phyloP scores from a whole-genome alignment of 2,888 invertebrate species.

The Cyrtodaria siliqua region DNA sequence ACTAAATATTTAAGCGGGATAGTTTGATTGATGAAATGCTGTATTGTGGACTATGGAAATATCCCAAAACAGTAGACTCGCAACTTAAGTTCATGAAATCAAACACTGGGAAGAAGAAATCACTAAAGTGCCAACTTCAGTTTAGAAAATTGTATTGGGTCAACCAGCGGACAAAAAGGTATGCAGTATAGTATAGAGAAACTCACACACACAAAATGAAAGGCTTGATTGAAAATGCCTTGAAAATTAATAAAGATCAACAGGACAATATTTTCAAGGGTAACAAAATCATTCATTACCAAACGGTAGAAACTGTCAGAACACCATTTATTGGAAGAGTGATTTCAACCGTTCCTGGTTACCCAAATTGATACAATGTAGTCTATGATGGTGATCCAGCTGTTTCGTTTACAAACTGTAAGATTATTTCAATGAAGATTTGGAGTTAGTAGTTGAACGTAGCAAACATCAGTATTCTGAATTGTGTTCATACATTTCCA shows the following conservation, averaged over 20 bases:
- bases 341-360: too few species aligned
- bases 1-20: slow-evolving; percentile 13
- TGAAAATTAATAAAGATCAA: too few species aligned
- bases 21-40: slow-evolving; percentile 16
- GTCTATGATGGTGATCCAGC: too few species aligned
- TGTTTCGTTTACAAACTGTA: too few species aligned
- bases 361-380: too few species aligned
- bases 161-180: slow-evolving; percentile 39
- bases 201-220: slow-evolving; percentile 34
- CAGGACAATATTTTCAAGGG: too few species aligned
- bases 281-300: too few species aligned
- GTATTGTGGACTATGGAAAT: slow-evolving; percentile 45
- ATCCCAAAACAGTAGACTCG: slow-evolving; percentile 25
- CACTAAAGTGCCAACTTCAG: slow-evolving; percentile 29
- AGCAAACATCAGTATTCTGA: slow-evolving; percentile 14
- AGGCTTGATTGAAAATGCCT: slow-evolving; percentile 16
- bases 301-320: slow-evolving; percentile 36
- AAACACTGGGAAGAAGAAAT: slow-evolving; percentile 13
- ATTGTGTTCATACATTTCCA: too few species aligned
- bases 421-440: too few species aligned
- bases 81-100: slow-evolving; percentile 8
- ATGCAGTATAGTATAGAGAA: slow-evolving; percentile 19
- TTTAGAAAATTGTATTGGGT: slow-evolving; percentile 30
- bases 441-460: slow-evolving; percentile 36
- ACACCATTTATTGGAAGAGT: too few species aligned